Evolutionary conservation across 2,888 invertebrate species (phyloP), one percentile per base, ranked within the genome.

Genomic region (Idaea aversata): DNA sequence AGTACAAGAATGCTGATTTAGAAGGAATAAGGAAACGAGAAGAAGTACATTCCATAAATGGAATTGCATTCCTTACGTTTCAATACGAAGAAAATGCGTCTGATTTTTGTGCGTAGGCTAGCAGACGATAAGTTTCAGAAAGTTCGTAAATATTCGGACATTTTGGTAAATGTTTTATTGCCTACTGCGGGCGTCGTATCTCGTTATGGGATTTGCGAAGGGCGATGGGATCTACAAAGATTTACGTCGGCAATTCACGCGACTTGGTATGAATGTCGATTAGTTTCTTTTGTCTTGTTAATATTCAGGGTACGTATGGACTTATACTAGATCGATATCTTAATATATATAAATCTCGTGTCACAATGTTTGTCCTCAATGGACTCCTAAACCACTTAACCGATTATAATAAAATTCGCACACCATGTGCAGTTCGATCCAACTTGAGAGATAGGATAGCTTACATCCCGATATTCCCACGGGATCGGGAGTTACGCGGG

Each of bases 51-150:
- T 47, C 47, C 13, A 47, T 47, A 13, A 47, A 10, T 47, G 47
- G 7, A 47, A 47, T 47, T 72, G 75, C 72, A 68, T 71, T 72
- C 60, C 61, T 81, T 79, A 83, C 79, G 79, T 84, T 83, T 82
- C 77, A 82, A 78, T 79, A 74, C 73, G 74, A 72, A 67, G 68
- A 70, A 71, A 74, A 74, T 63, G 72, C 64, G 60, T 62, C 65
- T 60, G 66, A 68, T 72, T 70, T 70, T 65, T 64, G 63, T 63
- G 63, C 59, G 69, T 59, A 35, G 34, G 36, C 36, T 15, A 61
- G 34, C 34, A 34, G 10, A 15, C 61, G 61, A 57, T 62, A 62
- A 68, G 61, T 70, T 71, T 76, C 76, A 74, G 66, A 65, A 65
- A 61, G 64, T 67, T 76, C 79, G 77, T 72, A 64, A 61, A 67